Evolutionary conservation across 1,140 invertebrate genomes (phyloP).

Genomic region (Apis mellifera): Amel_HAv3.1 CM009935.2:10349001-10349500

Average conservation of each 20-base stretch:
- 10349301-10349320: no score
- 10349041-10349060: background rate
- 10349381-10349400: no score
- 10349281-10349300: no score
- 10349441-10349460: no score
- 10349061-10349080: background rate
- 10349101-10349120: background rate
- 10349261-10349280: background rate
- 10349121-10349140: slow-evolving; percentile 33
- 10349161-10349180: slow-evolving; percentile 42
- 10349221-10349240: slow-evolving; percentile 36
- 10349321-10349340: no score
- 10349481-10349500: no score
- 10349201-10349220: slow-evolving; percentile 52
- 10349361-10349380: no score
- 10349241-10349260: background rate
- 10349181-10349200: slow-evolving; percentile 49
- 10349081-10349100: background rate
- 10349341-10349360: no score
- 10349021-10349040: background rate
- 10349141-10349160: slow-evolving; percentile 22
- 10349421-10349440: no score
- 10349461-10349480: no score
- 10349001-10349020: background rate
- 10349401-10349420: no score